Base-by-base conservation (phyloP, 2,888 invertebrate species). In the Hofmannophila pseudospretella region DNA sequence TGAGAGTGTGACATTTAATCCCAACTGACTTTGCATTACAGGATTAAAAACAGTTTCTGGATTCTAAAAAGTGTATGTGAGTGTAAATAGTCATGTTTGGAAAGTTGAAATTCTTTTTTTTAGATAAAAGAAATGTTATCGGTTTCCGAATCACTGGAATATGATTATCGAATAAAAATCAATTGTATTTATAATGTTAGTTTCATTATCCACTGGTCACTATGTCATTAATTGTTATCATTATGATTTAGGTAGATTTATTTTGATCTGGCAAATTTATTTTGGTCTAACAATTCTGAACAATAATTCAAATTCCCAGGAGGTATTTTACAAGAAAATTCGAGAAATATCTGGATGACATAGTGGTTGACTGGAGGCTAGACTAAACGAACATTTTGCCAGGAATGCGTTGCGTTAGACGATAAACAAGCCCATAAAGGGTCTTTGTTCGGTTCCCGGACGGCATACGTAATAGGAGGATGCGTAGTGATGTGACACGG, bases 1-100 rank as follows among this genome's bases (percentile, higher is more conserved):
- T 95, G 95, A 89, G 95, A 79, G 95, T 95, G 91, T 95, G 95
- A 95, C 93, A 72, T 54, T 72, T 67, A 70, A 72, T 70, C 51
- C 59, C 59, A 55, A 58, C 55, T 59, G 60, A 72, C 66, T 67
- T 54, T 64, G 57, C 61, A 65, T 70, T 67, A 67, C 64, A 54
- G 58, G 51, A 67, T 65, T 67, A 67, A 70, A 57, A 64, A 58
- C 57, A 64, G 60, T 64, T 54, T 55, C 45, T 42, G 44, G 53
- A 58, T 63, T 59, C 54, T 57, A 49, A 41, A 45, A 54, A 48
- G 47, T 45, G 50, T 66, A 54, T 62, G 63, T 53, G 58, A 51
- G 62, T 84, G 82, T 81, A 80, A 72, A 77, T 79, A 77, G 43
- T 54, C 58, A 54, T 59, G 62, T 47, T 49, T 49, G 43, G 45